Evolutionary conservation across 2,113 vertebrate species (phyloP).

Genomic region (Melanerpes formicivorus): DNA sequence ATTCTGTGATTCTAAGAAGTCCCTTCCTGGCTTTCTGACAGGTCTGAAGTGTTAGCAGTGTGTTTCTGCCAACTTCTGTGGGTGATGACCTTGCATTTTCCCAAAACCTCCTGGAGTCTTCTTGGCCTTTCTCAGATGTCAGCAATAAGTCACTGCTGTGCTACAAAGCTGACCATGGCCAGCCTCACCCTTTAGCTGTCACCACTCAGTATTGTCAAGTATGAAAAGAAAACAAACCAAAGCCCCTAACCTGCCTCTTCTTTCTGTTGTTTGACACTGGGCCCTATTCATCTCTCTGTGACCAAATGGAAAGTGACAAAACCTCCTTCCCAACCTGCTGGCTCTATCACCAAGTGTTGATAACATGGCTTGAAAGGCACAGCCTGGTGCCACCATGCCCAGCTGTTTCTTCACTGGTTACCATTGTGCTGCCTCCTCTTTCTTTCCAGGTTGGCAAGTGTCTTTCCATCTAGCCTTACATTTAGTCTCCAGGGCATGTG

Average conservation of each 20-base stretch:
- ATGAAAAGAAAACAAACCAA: constrained; percentile 28
- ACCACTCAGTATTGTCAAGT: constrained; percentile 28
- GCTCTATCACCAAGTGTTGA: constrained; percentile 62
- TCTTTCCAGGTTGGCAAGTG: constrained; percentile 56
- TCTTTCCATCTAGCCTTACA: constrained; percentile 47
- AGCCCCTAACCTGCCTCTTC: background rate
- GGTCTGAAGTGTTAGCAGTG: background rate
- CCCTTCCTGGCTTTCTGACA: no score
- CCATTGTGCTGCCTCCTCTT: constrained; percentile 61
- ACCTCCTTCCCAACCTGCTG: constrained; percentile 38
- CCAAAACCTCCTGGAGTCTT: background rate
- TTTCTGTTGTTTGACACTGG: constrained; percentile 17
- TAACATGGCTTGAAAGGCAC: constrained; percentile 72
- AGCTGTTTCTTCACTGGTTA: constrained; percentile 69
- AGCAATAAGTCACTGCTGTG: constrained; percentile 11
- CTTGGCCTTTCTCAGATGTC: constrained; percentile 23
- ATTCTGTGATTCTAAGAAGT: no score
- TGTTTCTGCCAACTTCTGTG: background rate
- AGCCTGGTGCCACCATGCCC: constrained; percentile 72
- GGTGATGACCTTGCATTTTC: background rate
- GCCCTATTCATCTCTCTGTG: constrained; percentile 56
- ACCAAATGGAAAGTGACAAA: constrained; percentile 69
- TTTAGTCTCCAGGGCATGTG: constrained; percentile 61
- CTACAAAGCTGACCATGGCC: constrained; percentile 11
- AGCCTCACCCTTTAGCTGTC: background rate